phyloP scores from a whole-genome alignment of 2,888 invertebrate species.

The Nomada hirtipes region DNA sequence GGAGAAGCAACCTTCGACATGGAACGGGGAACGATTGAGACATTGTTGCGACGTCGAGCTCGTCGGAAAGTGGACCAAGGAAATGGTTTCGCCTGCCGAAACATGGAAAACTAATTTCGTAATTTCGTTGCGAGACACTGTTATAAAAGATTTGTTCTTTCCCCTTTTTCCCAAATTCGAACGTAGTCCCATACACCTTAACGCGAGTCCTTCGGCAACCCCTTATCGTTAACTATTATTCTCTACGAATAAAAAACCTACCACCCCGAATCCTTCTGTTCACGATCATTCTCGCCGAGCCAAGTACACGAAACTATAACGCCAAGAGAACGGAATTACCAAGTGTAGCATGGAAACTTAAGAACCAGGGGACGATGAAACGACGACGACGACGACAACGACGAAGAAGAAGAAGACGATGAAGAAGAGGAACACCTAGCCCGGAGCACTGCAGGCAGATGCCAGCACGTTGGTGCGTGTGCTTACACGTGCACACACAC shows the following conservation, averaged over 20 bases:
- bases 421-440: conserved; percentile 70
- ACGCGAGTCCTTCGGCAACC: no score
- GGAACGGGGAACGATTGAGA: neutral
- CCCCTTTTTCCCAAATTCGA: no score
- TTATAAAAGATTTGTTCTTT: no score
- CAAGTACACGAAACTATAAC: neutral
- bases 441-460: conserved; percentile 78
- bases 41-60: neutral
- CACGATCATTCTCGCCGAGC: neutral
- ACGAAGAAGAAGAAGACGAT: conserved; percentile 47
- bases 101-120: no score
- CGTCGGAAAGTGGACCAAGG: neutral
- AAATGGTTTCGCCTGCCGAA: no score
- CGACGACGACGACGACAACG: conserved; percentile 4
- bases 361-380: neutral
- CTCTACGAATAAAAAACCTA: no score
- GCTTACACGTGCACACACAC: conserved; percentile 40
- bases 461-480: conserved; percentile 49
- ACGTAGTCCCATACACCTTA: no score
- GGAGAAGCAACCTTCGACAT: neutral
- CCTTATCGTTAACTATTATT: no score
- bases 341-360: conserved; percentile 1
- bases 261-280: no score
- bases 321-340: conserved; percentile 22
- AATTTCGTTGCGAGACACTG: no score